Conservation (phyloP, 2,797 vertebrate genomes). For the Octomys mimax region DNA sequence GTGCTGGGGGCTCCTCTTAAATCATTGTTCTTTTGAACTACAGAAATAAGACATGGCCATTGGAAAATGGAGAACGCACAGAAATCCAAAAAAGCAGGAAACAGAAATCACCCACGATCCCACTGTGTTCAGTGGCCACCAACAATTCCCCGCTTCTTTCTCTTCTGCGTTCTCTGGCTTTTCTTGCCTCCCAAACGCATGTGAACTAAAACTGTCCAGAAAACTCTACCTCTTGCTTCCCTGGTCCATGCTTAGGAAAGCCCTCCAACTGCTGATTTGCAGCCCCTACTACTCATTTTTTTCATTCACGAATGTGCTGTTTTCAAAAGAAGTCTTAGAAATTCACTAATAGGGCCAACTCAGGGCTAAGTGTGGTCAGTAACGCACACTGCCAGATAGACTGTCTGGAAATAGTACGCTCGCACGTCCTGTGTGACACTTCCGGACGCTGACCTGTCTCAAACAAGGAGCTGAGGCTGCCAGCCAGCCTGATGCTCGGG, state of each 20-base stretch:
- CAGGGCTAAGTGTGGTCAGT: neutral
- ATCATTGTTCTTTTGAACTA: neutral
- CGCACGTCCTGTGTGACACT: neutral
- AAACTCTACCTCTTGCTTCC: neutral
- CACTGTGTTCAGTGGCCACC: too few species aligned
- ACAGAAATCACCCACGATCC: neutral
- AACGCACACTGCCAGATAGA: neutral
- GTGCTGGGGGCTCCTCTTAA: neutral
- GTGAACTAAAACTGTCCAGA: neutral
- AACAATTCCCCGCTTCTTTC: neutral
- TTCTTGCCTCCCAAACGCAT: neutral
- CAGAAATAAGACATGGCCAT: neutral
- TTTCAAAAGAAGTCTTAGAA: constrained; percentile 21
- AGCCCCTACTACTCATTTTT: neutral
- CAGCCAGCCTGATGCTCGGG: neutral
- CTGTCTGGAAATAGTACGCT: neutral
- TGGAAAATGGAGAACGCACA: neutral
- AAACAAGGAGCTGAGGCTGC: neutral
- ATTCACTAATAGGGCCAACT: neutral
- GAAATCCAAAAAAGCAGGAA: neutral
- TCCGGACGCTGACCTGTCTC: neutral
- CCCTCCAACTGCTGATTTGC: neutral
- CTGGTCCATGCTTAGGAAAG: neutral
- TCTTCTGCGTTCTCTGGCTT: neutral
- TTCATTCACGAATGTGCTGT: neutral